phyloP scores from a whole-genome alignment of 1,140 invertebrate genomes.

The Lethocerus indicus region DNA sequence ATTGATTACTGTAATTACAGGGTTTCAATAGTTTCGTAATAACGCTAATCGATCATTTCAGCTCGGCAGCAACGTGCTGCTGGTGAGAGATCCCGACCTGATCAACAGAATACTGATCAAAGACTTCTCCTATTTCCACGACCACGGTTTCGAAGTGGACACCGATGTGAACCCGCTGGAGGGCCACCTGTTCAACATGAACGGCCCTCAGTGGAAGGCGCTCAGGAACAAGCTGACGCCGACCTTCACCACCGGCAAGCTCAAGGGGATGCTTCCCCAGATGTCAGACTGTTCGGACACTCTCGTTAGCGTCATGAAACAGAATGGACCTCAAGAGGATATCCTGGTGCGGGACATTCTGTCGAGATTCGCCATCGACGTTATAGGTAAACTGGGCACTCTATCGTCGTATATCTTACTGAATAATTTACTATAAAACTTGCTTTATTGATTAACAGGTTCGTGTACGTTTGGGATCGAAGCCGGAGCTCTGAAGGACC shows the following conservation, averaged over 20 bases:
- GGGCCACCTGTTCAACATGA: conserved; percentile 32
- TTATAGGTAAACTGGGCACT: no score
- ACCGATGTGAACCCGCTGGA: conserved; percentile 31
- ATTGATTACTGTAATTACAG: no score
- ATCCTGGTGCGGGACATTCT: no score
- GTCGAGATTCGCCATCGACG: no score
- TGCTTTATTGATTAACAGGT: no score
- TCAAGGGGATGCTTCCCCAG: conserved; percentile 34
- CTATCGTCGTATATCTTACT: no score
- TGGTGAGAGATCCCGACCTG: conserved; percentile 34
- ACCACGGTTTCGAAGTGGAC: conserved; percentile 26
- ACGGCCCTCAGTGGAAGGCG: conserved; percentile 30
- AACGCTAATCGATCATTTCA: no score
- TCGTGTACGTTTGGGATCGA: not conserved
- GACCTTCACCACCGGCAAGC: conserved; percentile 35
- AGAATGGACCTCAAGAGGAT: no score
- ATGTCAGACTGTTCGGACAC: conserved; percentile 20
- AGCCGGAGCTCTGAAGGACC: not conserved
- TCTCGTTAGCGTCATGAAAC: no score
- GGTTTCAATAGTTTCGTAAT: no score
- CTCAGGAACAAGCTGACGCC: conserved; percentile 32
- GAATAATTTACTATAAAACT: no score
- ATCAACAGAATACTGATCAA: conserved; percentile 32
- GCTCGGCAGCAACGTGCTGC: no score
- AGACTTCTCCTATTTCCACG: conserved; percentile 34